Percentiles rank a stretch among this genome's conserved stretches.
These are phyloP conservation scores for Lepilemur septentrionalis DNA, from an alignment of 2,797 vertebrate species.

Conservation along the genomic window DNA sequence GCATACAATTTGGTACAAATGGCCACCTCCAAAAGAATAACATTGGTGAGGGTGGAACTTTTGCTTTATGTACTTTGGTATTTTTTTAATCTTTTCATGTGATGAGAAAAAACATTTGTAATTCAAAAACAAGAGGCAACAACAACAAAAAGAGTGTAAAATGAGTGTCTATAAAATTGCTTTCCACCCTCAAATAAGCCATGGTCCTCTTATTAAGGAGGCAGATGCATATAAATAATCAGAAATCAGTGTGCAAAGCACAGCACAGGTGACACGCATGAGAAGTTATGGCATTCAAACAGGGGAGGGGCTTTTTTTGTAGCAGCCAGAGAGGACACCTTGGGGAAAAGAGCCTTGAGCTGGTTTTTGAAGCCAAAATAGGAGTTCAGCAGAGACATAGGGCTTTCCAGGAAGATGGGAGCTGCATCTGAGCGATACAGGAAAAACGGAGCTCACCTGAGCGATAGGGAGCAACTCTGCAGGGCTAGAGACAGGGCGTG, in stretches of 20 bases:
- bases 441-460: background rate
- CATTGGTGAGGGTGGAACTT: background rate
- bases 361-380: background rate
- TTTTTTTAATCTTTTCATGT: background rate
- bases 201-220: background rate
- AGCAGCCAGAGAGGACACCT: background rate
- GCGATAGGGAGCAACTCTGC: background rate
- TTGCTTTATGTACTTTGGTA: background rate
- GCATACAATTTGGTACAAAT: background rate
- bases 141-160: background rate
- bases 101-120: background rate
- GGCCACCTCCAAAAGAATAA: background rate
- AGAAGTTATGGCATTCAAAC: background rate
- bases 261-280: fast-evolving
- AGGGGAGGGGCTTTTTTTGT: background rate
- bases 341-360: background rate
- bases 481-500: fast-evolving
- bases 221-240: background rate
- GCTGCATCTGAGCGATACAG: background rate
- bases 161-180: background rate
- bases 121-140: background rate
- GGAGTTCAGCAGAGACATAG: background rate
- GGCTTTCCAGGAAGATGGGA: background rate
- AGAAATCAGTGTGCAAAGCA: background rate
- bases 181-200: background rate